Evolutionary conservation across 2,888 invertebrate species (phyloP).

Genomic region (Drosophila birchii): DNA sequence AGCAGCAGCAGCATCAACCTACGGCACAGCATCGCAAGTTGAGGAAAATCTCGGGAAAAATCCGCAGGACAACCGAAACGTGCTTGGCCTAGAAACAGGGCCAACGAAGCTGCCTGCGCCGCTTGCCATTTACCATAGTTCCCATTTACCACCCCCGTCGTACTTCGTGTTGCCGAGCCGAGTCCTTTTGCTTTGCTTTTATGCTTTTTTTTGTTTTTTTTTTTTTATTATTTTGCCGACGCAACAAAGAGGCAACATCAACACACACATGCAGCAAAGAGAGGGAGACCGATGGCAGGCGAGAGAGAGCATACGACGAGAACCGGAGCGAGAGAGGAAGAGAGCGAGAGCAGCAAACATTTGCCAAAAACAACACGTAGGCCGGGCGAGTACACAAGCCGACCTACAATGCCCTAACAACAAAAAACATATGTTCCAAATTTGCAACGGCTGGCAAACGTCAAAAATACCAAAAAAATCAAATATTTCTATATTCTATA

Average conservation of each 20-base stretch:
- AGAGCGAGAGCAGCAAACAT: constrained; percentile 34
- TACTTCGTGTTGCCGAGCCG: constrained; percentile 13
- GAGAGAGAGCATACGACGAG: constrained; percentile 22
- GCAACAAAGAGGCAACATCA: constrained; percentile 33
- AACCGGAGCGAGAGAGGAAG: constrained; percentile 15
- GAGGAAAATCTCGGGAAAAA: constrained; percentile 27
- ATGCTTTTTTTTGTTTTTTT: constrained; percentile 1
- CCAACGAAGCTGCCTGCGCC: constrained; percentile 4
- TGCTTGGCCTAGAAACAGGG: constrained; percentile 22
- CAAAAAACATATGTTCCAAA: not conserved
- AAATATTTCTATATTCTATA: not conserved
- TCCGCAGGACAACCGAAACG: constrained; percentile 13
- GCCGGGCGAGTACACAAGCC: constrained; percentile 22
- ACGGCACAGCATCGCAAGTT: constrained; percentile 37
- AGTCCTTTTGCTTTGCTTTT: constrained; percentile 30
- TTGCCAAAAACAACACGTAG: constrained; percentile 51
- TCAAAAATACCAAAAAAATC: not conserved
- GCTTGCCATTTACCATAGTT: not conserved
- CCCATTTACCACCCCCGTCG: constrained; percentile 55
- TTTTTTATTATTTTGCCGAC: constrained; percentile 26
- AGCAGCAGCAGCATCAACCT: constrained; percentile 19
- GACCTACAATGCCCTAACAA: constrained; percentile 19
- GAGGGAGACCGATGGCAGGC: constrained; percentile 8
- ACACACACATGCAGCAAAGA: constrained; percentile 10
- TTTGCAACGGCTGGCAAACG: not conserved